Conservation (phyloP, 2,888 invertebrate species). For the Drosophila demipolita region DNA sequence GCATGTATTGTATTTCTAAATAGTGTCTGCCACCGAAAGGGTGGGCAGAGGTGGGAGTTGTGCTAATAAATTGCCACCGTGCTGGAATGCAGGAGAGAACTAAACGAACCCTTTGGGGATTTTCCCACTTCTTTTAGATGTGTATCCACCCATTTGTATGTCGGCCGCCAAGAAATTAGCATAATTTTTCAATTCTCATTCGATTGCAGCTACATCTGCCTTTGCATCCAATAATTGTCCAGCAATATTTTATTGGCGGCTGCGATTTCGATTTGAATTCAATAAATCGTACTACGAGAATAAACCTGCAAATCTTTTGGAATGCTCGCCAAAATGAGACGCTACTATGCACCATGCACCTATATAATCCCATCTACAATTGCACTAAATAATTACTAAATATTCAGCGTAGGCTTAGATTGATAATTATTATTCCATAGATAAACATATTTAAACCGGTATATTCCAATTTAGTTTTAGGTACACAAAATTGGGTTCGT, state of each 20-base stretch:
- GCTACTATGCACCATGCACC: not conserved
- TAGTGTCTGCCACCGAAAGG: slow-evolving; percentile 35
- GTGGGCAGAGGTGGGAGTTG: not conserved
- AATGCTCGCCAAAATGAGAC: not conserved
- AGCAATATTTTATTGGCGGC: slow-evolving; percentile 29
- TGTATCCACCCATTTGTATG: slow-evolving; percentile 33
- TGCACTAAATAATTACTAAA: not conserved
- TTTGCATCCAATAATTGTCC: slow-evolving; percentile 39
- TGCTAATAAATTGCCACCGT: slow-evolving; percentile 63
- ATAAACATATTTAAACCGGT: too few species aligned
- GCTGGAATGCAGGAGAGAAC: slow-evolving; percentile 41
- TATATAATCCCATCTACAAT: not conserved
- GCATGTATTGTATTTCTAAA: slow-evolving; percentile 56
- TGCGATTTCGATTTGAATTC: slow-evolving; percentile 2
- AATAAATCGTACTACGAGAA: not conserved
- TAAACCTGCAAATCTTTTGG: not conserved
- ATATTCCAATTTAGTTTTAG: too few species aligned
- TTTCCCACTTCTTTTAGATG: slow-evolving; percentile 21
- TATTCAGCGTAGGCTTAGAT: not conserved
- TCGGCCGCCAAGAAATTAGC: slow-evolving; percentile 55
- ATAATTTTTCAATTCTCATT: slow-evolving; percentile 73
- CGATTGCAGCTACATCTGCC: slow-evolving; percentile 18
- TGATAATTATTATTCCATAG: not conserved
- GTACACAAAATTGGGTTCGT: too few species aligned
- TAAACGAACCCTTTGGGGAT: slow-evolving; percentile 45